Percentiles rank a stretch among this genome's conserved stretches.
phyloP scores from a whole-genome alignment of 2,888 invertebrate genomes.

The Pilophorus perplexus region DNA sequence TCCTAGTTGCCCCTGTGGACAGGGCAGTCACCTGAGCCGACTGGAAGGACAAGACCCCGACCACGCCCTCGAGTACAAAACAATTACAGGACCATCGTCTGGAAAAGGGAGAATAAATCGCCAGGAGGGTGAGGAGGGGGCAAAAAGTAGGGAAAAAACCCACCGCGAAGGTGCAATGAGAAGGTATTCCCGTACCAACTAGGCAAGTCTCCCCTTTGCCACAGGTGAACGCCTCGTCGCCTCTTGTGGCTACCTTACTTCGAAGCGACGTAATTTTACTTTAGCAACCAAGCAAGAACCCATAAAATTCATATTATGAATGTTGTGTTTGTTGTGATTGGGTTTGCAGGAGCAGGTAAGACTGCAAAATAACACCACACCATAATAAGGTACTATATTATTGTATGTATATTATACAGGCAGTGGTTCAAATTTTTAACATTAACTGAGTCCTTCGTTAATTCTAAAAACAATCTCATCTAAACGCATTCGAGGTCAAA shows the following conservation, averaged over 20 bases:
- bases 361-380: no score
- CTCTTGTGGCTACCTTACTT: not conserved
- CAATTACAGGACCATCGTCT: constrained; percentile 27
- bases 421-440: no score
- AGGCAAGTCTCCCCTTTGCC: not conserved
- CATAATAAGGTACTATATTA: no score
- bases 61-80: constrained; percentile 31
- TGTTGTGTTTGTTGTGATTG: no score
- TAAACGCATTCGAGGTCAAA: no score
- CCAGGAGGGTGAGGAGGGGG: not conserved
- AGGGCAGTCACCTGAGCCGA: not conserved
- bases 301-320: no score
- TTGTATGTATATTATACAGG: no score
- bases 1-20: not conserved
- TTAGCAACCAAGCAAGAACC: not conserved
- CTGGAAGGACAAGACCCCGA: constrained; percentile 3
- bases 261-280: no score
- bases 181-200: not conserved
- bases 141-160: not conserved
- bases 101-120: constrained; percentile 11
- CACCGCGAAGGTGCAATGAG: constrained; percentile 1
- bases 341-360: no score
- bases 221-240: constrained; percentile 2
- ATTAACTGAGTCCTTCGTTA: no score
- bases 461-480: no score